These are phyloP conservation scores for Aquatica leii DNA, from an alignment of 2,888 invertebrate species.

Conservation along the genomic window DNA sequence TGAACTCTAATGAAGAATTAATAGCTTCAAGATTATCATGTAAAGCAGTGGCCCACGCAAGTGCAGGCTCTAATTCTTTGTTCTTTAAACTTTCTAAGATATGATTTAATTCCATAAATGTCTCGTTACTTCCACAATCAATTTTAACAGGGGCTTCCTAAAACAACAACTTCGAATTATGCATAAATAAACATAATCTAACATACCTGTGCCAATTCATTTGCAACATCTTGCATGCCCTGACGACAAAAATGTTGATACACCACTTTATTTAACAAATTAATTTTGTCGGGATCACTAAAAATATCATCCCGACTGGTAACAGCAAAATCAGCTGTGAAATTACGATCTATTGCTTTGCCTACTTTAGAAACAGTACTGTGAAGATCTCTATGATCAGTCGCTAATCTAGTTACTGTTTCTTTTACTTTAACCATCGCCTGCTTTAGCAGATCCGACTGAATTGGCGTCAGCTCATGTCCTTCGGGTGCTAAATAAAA, in stretches of 20 bases:
- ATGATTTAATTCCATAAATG: conserved; percentile 84
- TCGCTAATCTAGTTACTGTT: conserved; percentile 81
- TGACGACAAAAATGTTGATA: conserved; percentile 96
- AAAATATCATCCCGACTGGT: conserved; percentile 85
- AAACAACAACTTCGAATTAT: conserved; percentile 38
- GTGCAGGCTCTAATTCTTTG: conserved; percentile 82
- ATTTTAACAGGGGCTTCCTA: conserved; percentile 75
- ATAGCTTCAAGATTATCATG: conserved; percentile 75
- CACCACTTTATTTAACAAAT: conserved; percentile 85
- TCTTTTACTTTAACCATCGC: conserved; percentile 82
- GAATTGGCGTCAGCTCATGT: conserved; percentile 73
- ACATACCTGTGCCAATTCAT: conserved; percentile 71
- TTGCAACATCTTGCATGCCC: conserved; percentile 93
- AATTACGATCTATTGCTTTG: conserved; percentile 95
- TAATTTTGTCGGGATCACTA: conserved; percentile 72
- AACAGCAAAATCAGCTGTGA: conserved; percentile 90
- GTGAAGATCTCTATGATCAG: conserved; percentile 86
- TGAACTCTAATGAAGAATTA: conserved; percentile 79
- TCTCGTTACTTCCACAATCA: conserved; percentile 73
- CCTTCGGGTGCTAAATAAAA: conserved; percentile 70
- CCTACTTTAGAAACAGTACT: conserved; percentile 91
- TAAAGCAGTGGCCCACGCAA: conserved; percentile 86
- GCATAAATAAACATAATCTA: not conserved
- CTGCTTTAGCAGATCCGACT: conserved; percentile 76
- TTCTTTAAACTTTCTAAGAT: conserved; percentile 87